Percentiles rank a stretch among this genome's conserved stretches.
Conservation (phyloP, 2,113 vertebrate species). For the Lethenteron camtschaticum region DNA sequence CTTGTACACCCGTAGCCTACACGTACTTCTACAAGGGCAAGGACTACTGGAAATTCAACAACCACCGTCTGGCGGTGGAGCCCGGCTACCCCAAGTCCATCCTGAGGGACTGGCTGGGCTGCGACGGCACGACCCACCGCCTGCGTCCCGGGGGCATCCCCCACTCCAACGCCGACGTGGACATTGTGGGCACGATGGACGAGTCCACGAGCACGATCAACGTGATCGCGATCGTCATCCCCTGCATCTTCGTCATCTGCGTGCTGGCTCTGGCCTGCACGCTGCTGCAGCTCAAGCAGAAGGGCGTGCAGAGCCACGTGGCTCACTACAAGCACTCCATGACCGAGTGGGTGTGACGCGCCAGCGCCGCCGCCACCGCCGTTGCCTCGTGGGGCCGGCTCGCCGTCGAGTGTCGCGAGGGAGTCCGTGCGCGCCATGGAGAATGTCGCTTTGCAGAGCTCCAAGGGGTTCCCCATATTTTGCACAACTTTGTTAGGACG, state of each 20-base stretch:
- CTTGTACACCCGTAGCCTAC: slow-evolving; percentile 36
- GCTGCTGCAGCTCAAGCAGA: slow-evolving; percentile 97
- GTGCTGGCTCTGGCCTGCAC: slow-evolving; percentile 93
- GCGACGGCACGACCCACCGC: slow-evolving; percentile 57
- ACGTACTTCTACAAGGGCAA: slow-evolving; percentile 97
- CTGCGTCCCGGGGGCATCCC: slow-evolving; percentile 21
- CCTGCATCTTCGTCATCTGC: slow-evolving; percentile 83
- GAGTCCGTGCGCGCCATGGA: too few relatives aligned
- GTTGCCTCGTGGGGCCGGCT: too few relatives aligned
- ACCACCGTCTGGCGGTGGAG: slow-evolving; percentile 80
- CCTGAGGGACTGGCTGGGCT: slow-evolving; percentile 95
- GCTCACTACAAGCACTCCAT: slow-evolving; percentile 92
- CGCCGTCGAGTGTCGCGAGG: too few relatives aligned
- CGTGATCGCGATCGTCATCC: slow-evolving; percentile 86
- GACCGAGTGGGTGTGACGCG: slow-evolving; percentile 89
- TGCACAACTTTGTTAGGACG: too few relatives aligned
- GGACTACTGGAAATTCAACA: slow-evolving; percentile 98
- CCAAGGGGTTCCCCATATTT: too few relatives aligned
- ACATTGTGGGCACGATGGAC: slow-evolving; percentile 92
- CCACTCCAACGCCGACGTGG: slow-evolving; percentile 48
- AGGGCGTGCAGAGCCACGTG: slow-evolving; percentile 66
- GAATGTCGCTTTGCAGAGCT: too few relatives aligned
- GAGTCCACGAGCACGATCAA: slow-evolving; percentile 77
- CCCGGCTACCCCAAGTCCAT: slow-evolving; percentile 83
- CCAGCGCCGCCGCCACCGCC: too few relatives aligned